Evolutionary conservation across 2,113 vertebrate species (phyloP), one percentile per base, ranked within the genome.

Genomic region (Tragelaphus imberbis): DNA sequence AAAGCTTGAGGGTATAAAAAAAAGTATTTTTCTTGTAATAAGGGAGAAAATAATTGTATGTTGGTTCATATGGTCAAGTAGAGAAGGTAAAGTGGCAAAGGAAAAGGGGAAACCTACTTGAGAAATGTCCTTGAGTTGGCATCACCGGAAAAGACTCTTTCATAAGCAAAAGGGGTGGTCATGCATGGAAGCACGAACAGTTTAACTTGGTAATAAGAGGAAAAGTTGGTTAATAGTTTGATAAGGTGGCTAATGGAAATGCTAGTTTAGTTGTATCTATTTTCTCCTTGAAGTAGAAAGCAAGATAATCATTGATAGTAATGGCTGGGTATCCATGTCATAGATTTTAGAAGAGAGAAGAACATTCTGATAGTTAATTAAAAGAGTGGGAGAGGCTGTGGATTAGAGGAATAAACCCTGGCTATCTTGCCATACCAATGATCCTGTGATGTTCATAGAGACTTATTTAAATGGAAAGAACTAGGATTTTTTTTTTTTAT

Each of bases 131-230:
- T 92, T 68, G 5, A 16, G 3, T 86, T 53, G 5, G 13, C 23
- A 33, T 68, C 23, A 25, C 7, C 15, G 14, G 49, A 56, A 53
- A 17, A 8, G 53, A 71, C 12, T 16, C 21, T n/a, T 27, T 5
- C 36, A 19, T 7, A 80, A 53, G 33, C 13, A 21, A 85, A 71
- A 14, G 3, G 21, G 6, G n/a, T 90, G 30, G 16, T 7, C 21
- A 25, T 10, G 10, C 3, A 33, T 5, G 16, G 15, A 11, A 63
- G 2, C 3, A 47, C 21, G 1, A 11, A 84, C n/a, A 55, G 6
- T 30, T 19, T 28, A 55, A 8, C 13, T 6, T 6, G 44, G 7
- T 10, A 47, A 36, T 6, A 80, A n/a, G 10, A 68, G 3, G 7
- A 6, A 92, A 63, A 10, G 7, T 15, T 59, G 7, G 16, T 36